Conservation (phyloP, 2,888 invertebrate genomes). For the Caenorhabditis imperialis region DNA sequence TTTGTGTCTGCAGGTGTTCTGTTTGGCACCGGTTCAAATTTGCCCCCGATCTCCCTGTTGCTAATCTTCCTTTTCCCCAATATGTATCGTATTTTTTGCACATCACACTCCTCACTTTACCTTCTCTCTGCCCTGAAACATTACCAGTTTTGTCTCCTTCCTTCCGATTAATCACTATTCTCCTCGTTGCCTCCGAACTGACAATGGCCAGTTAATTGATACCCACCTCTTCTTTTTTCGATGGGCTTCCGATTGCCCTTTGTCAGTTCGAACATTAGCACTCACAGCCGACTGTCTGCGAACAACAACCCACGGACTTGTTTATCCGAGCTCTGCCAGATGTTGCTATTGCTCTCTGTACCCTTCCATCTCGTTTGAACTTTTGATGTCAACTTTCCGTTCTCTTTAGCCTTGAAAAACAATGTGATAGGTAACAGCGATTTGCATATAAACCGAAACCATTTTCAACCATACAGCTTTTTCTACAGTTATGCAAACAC, state of each 20-base stretch:
- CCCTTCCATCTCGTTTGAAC: too few relatives aligned
- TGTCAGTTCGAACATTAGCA: constrained; percentile 45
- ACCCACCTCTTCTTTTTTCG: constrained; percentile 16
- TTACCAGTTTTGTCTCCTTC: constrained; percentile 34
- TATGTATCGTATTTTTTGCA: too few relatives aligned
- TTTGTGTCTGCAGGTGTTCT: not conserved
- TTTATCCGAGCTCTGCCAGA: too few relatives aligned
- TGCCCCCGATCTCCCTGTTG: not conserved
- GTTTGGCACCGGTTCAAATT: not conserved
- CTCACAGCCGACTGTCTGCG: too few relatives aligned
- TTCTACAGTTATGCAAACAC: too few relatives aligned
- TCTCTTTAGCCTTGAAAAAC: too few relatives aligned
- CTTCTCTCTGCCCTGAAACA: constrained; percentile 22
- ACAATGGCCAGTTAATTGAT: constrained; percentile 53
- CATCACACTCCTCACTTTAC: constrained; percentile 8
- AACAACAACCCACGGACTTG: too few relatives aligned
- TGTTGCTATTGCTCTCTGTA: too few relatives aligned
- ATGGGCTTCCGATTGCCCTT: constrained; percentile 49
- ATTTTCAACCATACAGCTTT: too few relatives aligned
- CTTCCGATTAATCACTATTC: constrained; percentile 53
- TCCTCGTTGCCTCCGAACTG: constrained; percentile 31
- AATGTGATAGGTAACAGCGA: too few relatives aligned
- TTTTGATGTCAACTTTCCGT: too few relatives aligned
- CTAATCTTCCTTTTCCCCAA: not conserved
- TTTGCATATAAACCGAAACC: too few relatives aligned